phyloP scores from a whole-genome alignment of 2,113 vertebrate genomes.

The Megaptera novaeangliae region DNA sequence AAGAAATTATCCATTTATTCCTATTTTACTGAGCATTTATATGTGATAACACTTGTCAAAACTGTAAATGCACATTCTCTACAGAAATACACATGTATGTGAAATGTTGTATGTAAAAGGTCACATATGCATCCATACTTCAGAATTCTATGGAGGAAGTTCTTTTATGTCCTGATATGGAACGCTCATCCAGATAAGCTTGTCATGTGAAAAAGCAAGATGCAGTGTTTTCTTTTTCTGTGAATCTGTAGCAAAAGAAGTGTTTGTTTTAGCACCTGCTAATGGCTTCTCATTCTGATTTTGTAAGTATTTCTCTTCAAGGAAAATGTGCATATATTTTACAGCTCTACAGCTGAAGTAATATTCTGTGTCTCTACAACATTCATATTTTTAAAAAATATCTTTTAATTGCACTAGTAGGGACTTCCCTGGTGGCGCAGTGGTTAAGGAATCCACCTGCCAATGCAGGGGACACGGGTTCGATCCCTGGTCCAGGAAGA shows the following conservation, averaged over 20 bases:
- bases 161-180: background rate
- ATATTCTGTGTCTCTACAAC: background rate
- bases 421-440: too few species aligned
- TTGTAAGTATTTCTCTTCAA: background rate
- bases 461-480: too few species aligned
- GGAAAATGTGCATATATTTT: background rate
- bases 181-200: background rate
- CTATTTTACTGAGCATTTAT: background rate
- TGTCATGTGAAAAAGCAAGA: background rate
- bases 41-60: background rate
- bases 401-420: background rate
- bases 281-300: background rate
- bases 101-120: background rate
- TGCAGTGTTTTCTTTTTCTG: background rate
- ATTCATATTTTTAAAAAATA: background rate
- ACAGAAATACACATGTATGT: background rate
- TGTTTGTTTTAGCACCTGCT: background rate
- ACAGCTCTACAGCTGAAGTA: background rate
- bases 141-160: background rate
- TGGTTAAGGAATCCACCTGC: too few species aligned
- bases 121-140: background rate
- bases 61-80: background rate
- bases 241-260: background rate
- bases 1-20: background rate
- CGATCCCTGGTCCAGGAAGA: too few species aligned